Evolutionary conservation across 64 coral and sea anemone genomes (phyloP).

Genomic region (Pachyseris speciosa): DNA sequence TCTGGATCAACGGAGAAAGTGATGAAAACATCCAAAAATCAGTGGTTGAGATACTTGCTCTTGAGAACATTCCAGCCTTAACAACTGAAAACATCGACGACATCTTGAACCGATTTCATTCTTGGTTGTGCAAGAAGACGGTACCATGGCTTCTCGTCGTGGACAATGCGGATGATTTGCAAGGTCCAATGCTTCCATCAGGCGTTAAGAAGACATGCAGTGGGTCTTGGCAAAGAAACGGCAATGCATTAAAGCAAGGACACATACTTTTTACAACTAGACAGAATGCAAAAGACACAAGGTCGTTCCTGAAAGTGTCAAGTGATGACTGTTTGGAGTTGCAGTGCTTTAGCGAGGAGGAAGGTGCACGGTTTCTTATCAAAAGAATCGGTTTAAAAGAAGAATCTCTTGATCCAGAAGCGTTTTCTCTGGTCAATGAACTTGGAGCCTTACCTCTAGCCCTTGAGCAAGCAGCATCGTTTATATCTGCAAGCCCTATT

Average conservation of each 20-base stretch:
- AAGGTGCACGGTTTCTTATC: conserved; percentile 38
- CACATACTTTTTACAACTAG: conserved; percentile 48
- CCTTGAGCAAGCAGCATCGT: conserved; percentile 47
- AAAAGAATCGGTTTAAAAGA: neutral
- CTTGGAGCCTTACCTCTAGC: conserved; percentile 53
- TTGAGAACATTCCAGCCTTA: neutral
- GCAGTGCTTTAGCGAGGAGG: conserved; percentile 24
- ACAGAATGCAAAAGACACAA: neutral
- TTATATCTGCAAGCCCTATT: conserved; percentile 41
- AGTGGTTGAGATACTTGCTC: no score
- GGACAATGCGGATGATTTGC: conserved; percentile 61
- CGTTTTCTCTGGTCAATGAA: neutral
- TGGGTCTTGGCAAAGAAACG: conserved; percentile 23
- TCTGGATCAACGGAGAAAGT: no score
- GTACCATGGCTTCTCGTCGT: conserved; percentile 20
- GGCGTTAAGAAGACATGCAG: conserved; percentile 5
- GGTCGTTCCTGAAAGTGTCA: neutral
- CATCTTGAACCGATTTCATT: neutral
- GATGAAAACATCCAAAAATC: no score
- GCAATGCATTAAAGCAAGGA: neutral
- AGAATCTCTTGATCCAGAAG: neutral
- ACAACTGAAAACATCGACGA: neutral
- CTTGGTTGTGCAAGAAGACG: neutral
- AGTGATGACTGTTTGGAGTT: neutral
- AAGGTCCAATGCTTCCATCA: neutral